Percentiles rank a stretch among this genome's conserved stretches.
Conservation (phyloP, 2,888 invertebrate species). For the Bellardia bayeri region DNA sequence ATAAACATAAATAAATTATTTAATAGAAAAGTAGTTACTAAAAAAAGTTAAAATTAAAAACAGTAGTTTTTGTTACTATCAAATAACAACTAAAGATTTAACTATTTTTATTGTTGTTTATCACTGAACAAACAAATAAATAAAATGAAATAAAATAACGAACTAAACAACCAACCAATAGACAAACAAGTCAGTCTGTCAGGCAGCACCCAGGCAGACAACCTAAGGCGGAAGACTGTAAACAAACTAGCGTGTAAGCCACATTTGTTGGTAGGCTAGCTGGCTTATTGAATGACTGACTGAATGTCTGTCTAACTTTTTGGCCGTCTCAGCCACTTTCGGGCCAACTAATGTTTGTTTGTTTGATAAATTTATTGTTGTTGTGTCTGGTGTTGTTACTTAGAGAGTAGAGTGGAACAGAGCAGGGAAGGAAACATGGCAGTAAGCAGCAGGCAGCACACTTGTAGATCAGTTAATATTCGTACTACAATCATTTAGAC, state of each 20-base stretch:
- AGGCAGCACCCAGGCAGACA: slow-evolving; percentile 30
- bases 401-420: not conserved
- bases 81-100: slow-evolving; percentile 19
- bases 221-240: slow-evolving; percentile 64
- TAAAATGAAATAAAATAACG: slow-evolving; percentile 3
- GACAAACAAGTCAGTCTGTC: slow-evolving; percentile 16
- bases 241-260: slow-evolving; percentile 20
- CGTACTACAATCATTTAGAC: slow-evolving; percentile 38
- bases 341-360: slow-evolving; percentile 39
- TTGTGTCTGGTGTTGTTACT: slow-evolving; percentile 3
- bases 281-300: slow-evolving; percentile 1
- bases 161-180: not conserved
- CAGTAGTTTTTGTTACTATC: not conserved
- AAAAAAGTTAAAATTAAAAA: slow-evolving; percentile 6
- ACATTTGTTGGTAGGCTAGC: not conserved
- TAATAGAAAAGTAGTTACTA: not conserved
- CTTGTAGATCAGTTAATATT: slow-evolving; percentile 47
- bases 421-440: slow-evolving; percentile 24
- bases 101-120: slow-evolving; percentile 11
- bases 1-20: slow-evolving; percentile 13
- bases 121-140: slow-evolving; percentile 24
- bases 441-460: slow-evolving; percentile 39
- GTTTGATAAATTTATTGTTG: slow-evolving; percentile 17
- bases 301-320: slow-evolving; percentile 11
- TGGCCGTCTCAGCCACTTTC: not conserved